phyloP scores from a whole-genome alignment of 2,888 invertebrate species.

The Neelides folsomi region DNA sequence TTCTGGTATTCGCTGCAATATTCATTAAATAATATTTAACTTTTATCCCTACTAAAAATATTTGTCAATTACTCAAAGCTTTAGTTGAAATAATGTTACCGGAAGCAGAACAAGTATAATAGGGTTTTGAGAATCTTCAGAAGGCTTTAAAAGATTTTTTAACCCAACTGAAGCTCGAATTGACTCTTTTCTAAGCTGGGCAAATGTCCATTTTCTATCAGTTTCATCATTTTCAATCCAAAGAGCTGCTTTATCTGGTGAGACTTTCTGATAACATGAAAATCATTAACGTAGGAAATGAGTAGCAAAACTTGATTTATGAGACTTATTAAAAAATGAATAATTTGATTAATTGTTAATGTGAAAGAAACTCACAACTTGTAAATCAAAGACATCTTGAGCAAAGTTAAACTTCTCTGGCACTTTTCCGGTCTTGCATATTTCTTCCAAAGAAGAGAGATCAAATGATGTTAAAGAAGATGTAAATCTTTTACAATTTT shows the following conservation, averaged over 20 bases:
- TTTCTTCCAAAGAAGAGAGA: slow-evolving; percentile 11
- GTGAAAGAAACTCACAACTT: slow-evolving; percentile 23
- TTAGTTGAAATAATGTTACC: no score
- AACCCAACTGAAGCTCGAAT: slow-evolving; percentile 19
- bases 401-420: slow-evolving; percentile 27
- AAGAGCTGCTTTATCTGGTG: slow-evolving; percentile 18
- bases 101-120: no score
- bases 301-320: no score
- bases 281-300: neutral
- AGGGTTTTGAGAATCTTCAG: neutral
- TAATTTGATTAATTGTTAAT: neutral
- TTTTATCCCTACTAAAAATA: no score
- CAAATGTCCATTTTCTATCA: slow-evolving; percentile 24
- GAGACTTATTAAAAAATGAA: no score
- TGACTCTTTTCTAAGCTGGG: slow-evolving; percentile 18
- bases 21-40: slow-evolving; percentile 17
- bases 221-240: slow-evolving; percentile 23
- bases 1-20: slow-evolving; percentile 25
- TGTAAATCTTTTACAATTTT: no score
- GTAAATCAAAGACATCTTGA: slow-evolving; percentile 26
- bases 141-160: slow-evolving; percentile 8
- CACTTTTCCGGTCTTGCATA: slow-evolving; percentile 13
- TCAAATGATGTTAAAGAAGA: no score
- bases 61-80: no score
- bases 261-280: slow-evolving; percentile 12